Evolutionary conservation across 2,888 invertebrate genomes (phyloP), one percentile per base, ranked within the genome.

Genomic region (Diachrysia chrysitis): DNA sequence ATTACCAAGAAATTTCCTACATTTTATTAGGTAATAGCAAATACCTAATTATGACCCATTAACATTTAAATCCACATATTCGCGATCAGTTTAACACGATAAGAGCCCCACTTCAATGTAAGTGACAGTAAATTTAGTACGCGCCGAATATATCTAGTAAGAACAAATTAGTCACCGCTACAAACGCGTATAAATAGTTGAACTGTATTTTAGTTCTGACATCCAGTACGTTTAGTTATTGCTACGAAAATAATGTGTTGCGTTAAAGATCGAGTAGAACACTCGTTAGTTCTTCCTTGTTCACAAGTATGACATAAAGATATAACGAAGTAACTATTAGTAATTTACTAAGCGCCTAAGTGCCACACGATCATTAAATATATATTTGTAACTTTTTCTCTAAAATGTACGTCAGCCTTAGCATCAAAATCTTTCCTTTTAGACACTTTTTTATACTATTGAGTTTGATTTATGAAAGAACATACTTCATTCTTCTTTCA

Each of bases 131-230:
- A 80, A 84, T 83, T 79, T 76, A 81, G 85, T 82, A 72, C 82
- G 75, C 76, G 73, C 83, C 79, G 63, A 75, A 73, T 74, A 85
- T 83, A 85, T 85, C 77, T 85, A 81, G 83, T 79, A 71, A 73
- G 79, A 80, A 83, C 80, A 81, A 86, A 87, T 89, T 86, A 85
- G 86, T 89, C 89, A 86, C 81, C 78, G 85, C 79, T 81, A 84
- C 78, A 72, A 69, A 64, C 58, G 67, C 32, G 67, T 87, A 88
- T 89, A 83, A 87, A 88, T 89, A 89, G 79, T 73, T 62, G 71
- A 79, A 72, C 82, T 79, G 87, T 72, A 85, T 85, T 85, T 83
- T 74, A 76, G 73, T 71, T 60, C 66, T 65, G 63, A 71, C 76
- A 78, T 80, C 68, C 69, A 58, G 37, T 37, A 37, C 42, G 42